Base-by-base conservation (phyloP, 2,888 invertebrate species). In the Drosophila flavopinicola region DNA sequence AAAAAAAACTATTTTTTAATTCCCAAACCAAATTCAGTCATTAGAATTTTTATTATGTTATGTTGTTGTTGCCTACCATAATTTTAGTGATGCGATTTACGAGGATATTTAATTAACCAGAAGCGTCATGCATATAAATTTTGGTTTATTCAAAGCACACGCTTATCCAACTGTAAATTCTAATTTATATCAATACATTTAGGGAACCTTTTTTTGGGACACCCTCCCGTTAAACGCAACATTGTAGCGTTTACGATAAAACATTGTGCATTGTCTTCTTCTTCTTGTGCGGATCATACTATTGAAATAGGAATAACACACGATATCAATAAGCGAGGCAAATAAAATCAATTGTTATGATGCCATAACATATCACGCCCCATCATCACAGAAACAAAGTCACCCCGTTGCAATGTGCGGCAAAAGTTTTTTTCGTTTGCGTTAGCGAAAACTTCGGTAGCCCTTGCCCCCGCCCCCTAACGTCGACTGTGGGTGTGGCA, bases 291-390 rank as follows among this genome's bases (percentile, higher is more conserved):
- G 54, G 69, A 68, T 68, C 56, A 38, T n/a, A 49, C 38, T 38
- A 60, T 60, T 74, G 53, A 77, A 80, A 80, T 60, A 30, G 20
- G 56, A 65, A 67, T 71, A 66, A 66, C 78, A 68, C 67, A 66
- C 66, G 77, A 82, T 85, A 82, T 85, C 80, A 85, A 82, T 82
- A 85, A 85, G 70, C 68, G 61, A 37, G 51, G 52, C 63, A 65
- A 82, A 85, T 82, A 83, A 82, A 85, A 85, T 82, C 76, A 85
- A 85, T 85, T 82, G 85, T 85, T 82, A 85, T 76, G 85, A 83
- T 66, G 83, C 83, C 69, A 77, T 79, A 85, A 85, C 85, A 79
- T 68, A 78, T 85, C 85, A 72, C 64, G 53, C 66, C 54, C 59
- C 38, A 20, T 44, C 33, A 30, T 32, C 13, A 15, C n/a, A 20